phyloP scores from a whole-genome alignment of 2,888 invertebrate genomes.

The Tricholauxania praeusta region DNA sequence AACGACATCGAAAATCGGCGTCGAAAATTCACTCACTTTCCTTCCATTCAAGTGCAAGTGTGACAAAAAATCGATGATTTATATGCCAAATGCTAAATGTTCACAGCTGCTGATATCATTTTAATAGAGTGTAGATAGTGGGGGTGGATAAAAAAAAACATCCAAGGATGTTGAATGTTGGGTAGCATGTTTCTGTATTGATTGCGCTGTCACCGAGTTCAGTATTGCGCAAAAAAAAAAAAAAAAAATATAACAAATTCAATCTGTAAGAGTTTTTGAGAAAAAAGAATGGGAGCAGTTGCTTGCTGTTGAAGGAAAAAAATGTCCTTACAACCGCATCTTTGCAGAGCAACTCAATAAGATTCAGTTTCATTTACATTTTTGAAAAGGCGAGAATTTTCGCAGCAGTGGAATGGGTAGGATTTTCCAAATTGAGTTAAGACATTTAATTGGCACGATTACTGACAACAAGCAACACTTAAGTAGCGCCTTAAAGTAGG shows the following conservation, averaged over 20 bases:
- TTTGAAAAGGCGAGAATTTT: background rate
- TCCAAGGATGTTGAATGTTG: no score
- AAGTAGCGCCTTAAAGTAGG: conserved; percentile 45
- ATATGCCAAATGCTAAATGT: conserved; percentile 1
- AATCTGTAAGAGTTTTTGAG: no score
- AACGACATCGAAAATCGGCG: background rate
- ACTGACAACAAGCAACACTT: conserved; percentile 31
- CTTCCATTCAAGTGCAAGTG: background rate
- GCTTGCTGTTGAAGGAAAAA: no score
- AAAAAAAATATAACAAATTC: no score
- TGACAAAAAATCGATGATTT: conserved; percentile 5
- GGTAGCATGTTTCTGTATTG: no score
- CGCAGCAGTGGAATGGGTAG: background rate
- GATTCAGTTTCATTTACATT: conserved; percentile 15
- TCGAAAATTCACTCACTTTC: background rate
- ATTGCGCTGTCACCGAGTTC: no score
- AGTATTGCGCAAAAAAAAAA: no score
- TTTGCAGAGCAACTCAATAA: conserved; percentile 4
- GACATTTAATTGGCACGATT: conserved; percentile 16
- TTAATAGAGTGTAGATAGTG: no score
- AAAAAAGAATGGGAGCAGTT: no score
- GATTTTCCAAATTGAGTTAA: background rate
- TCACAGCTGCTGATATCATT: background rate
- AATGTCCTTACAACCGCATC: background rate
- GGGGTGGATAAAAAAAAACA: no score